A percentile compares a stretch with the other conserved stretches of the same genome.
phyloP scores from a whole-genome alignment of 2,888 invertebrate species.

The Drosophila mimica region DNA sequence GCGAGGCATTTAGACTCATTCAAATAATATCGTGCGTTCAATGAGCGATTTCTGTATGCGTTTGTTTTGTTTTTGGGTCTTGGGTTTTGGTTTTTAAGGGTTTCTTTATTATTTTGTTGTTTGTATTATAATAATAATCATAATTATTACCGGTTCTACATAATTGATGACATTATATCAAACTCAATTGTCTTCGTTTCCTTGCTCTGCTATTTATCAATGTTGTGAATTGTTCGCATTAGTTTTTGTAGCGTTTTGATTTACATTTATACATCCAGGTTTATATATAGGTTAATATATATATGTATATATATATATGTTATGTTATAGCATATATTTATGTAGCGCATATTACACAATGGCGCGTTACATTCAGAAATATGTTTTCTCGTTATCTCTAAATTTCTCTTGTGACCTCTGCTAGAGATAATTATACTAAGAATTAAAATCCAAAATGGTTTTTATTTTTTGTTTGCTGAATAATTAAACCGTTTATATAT shows the following conservation, averaged over 20 bases:
- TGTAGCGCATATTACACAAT: slow-evolving; percentile 76
- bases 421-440: slow-evolving; percentile 19
- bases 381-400: slow-evolving; percentile 26
- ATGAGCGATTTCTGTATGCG: slow-evolving; percentile 8
- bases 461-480: slow-evolving; percentile 28
- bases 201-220: slow-evolving; percentile 44
- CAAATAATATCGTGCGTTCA: slow-evolving; percentile 20
- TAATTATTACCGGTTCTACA: slow-evolving; percentile 66
- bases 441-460: slow-evolving; percentile 13
- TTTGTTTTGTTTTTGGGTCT: slow-evolving; percentile 5
- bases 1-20: slow-evolving; percentile 15
- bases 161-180: slow-evolving; percentile 38
- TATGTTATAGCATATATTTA: slow-evolving; percentile 26
- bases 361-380: slow-evolving; percentile 66
- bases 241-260: slow-evolving; percentile 20
- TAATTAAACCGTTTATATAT: slow-evolving; percentile 44
- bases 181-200: slow-evolving; percentile 41
- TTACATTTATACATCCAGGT: slow-evolving; percentile 67
- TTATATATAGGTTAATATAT: slow-evolving; percentile 36
- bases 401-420: slow-evolving; percentile 28
- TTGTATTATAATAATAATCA: slow-evolving; percentile 72
- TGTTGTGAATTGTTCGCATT: slow-evolving; percentile 50
- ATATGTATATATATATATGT: slow-evolving; percentile 26
- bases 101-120: slow-evolving; percentile 69
- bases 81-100: slow-evolving; percentile 43